Conservation (phyloP, 1,140 invertebrate genomes). For the Heliconius hewitsoni region DNA sequence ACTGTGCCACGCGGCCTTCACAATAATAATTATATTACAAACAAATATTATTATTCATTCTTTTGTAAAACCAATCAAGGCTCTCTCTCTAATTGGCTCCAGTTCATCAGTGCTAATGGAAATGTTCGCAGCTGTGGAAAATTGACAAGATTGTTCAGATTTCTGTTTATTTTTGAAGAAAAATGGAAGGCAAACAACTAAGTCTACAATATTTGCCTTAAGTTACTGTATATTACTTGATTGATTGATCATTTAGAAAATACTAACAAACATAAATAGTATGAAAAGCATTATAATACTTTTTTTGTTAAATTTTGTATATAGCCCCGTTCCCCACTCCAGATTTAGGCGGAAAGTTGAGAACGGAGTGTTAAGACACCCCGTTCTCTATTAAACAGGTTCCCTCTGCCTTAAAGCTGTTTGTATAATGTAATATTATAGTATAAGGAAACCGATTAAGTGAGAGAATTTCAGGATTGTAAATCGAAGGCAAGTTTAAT, state of each 20-base stretch:
- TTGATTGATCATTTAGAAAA: not conserved
- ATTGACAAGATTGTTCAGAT: conserved; percentile 15
- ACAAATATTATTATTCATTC: conserved; percentile 9
- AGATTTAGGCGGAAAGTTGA: too few species aligned
- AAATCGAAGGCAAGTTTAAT: too few species aligned
- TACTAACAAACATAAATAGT: not conserved
- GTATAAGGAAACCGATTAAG: too few species aligned
- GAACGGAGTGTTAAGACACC: too few species aligned
- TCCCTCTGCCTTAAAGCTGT: too few species aligned
- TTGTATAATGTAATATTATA: too few species aligned
- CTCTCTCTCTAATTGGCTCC: conserved; percentile 25
- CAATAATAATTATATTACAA: not conserved
- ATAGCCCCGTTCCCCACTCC: too few species aligned
- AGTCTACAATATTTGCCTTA: not conserved
- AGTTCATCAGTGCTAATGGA: conserved; percentile 20
- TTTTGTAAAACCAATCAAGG: conserved; percentile 20
- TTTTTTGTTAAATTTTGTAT: too few species aligned
- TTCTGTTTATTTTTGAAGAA: conserved; percentile 8
- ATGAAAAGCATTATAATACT: not conserved
- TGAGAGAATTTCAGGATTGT: too few species aligned
- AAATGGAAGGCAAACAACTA: not conserved
- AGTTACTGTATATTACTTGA: not conserved
- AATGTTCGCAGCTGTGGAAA: conserved; percentile 21
- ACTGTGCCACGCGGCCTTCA: too few species aligned
- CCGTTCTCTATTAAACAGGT: too few species aligned